These are phyloP conservation scores for Athene noctua DNA, from an alignment of 2,113 vertebrate species.

Conservation along the genomic window DNA sequence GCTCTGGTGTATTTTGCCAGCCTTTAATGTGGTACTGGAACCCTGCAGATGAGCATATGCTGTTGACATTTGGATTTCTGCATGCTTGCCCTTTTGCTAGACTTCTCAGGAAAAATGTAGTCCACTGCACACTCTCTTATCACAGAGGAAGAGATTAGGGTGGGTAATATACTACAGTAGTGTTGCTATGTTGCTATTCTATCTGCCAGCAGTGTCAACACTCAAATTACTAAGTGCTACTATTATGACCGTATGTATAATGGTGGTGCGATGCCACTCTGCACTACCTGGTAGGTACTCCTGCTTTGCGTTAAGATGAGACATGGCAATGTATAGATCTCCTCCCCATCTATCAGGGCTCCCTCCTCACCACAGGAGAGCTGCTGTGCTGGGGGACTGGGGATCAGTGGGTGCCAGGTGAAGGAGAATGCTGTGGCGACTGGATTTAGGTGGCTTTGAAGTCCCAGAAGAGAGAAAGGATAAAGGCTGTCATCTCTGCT, in stretches of 20 bases:
- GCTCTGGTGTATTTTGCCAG: background rate
- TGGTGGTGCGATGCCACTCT: background rate
- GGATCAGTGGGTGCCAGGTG: background rate
- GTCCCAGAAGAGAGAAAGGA: background rate
- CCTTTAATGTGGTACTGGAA: background rate
- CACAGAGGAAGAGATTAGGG: background rate
- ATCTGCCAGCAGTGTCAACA: background rate
- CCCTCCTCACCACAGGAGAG: background rate
- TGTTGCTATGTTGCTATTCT: background rate
- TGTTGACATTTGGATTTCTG: background rate
- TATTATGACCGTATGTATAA: rapidly evolving
- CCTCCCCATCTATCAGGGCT: background rate
- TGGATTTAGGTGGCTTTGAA: background rate
- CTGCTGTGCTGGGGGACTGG: background rate
- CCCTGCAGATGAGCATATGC: background rate
- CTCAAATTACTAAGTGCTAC: background rate
- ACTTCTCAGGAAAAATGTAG: background rate
- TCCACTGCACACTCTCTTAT: background rate
- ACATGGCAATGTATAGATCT: background rate
- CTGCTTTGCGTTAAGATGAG: background rate
- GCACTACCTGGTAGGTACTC: background rate
- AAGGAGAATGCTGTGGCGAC: background rate
- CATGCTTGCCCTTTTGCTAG: background rate
- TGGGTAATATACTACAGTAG: background rate
- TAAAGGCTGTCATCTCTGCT: background rate